Evolutionary conservation across 2,888 invertebrate species (phyloP), one percentile per base, ranked within the genome.

Genomic region (Cynaeus angustus): DNA sequence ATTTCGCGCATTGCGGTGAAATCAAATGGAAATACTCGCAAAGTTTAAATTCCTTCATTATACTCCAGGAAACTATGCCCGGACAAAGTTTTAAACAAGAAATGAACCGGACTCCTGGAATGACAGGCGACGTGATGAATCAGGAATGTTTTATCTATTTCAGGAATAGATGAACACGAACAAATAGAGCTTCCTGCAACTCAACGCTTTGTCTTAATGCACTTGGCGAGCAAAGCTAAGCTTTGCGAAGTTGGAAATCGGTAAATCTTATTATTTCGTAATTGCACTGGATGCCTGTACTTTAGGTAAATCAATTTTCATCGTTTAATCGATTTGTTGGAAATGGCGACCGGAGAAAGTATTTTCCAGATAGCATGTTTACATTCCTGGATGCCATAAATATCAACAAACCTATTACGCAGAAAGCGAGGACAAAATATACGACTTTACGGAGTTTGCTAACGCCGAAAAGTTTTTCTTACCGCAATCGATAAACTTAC

Each of bases 61-160:
- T 67, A 30, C 14, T 41, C 26, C 48, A 37, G 8, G 50, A 53
- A 70, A 61, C 61, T 66, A 66, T 53, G 61, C 62, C 68, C 45
- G 28, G 56, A 30, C 70, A 45, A 45, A 75, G 73, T 72, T 74
- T 68, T 59, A 68, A 74, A 72, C 74, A 75, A 77, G 77, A 77
- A 78, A 77, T 78, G 75, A 73, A 77, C 75, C 75, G 75, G 77
- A 78, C 73, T 75, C 64, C 71, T 67, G 65, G 64, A 77, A 72
- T 76, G 80, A 77, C 78, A 75, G 73, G 69, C 67, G 68, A 74
- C 74, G 78, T 78, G 78, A 80, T 80, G 80, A 78, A 80, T 79
- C 77, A 77, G 77, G 74, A 74, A 72, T 72, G 74, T 78, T 80
- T 78, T 78, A 76, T 75, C 75, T 70, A 70, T 75, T 74, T 75